Conservation (phyloP, 2,113 vertebrate genomes). For the Hippocampus abdominalis region DNA sequence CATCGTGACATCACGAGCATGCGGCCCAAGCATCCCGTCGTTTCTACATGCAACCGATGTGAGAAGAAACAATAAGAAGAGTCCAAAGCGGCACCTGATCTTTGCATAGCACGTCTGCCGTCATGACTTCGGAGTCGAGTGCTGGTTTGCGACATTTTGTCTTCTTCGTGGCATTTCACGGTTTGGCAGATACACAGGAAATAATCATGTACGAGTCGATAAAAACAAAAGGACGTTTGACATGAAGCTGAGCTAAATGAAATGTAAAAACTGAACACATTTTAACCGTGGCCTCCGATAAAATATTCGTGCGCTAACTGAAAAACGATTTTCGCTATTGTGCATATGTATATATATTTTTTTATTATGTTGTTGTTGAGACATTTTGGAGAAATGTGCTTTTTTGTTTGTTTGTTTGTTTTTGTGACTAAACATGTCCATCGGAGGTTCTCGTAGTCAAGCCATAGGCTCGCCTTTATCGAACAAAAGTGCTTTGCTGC, state of each 20-base stretch:
- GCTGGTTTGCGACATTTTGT: background rate
- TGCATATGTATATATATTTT: too few species aligned
- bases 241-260: background rate
- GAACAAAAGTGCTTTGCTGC: too few species aligned
- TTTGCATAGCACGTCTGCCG: background rate
- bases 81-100: background rate
- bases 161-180: background rate
- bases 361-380: too few species aligned
- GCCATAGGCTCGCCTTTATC: too few species aligned
- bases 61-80: background rate
- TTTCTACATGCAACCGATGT: background rate
- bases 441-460: too few species aligned
- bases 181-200: background rate
- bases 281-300: too few species aligned
- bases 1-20: background rate
- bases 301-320: too few species aligned
- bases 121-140: background rate
- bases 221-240: background rate
- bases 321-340: too few species aligned
- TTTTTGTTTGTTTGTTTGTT: too few species aligned
- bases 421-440: too few species aligned
- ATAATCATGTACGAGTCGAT: background rate
- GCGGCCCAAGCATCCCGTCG: background rate
- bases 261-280: background rate
- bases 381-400: too few species aligned